phyloP scores from a whole-genome alignment of 2,797 vertebrate species.

The Parauchenoglanis punctatus region DNA sequence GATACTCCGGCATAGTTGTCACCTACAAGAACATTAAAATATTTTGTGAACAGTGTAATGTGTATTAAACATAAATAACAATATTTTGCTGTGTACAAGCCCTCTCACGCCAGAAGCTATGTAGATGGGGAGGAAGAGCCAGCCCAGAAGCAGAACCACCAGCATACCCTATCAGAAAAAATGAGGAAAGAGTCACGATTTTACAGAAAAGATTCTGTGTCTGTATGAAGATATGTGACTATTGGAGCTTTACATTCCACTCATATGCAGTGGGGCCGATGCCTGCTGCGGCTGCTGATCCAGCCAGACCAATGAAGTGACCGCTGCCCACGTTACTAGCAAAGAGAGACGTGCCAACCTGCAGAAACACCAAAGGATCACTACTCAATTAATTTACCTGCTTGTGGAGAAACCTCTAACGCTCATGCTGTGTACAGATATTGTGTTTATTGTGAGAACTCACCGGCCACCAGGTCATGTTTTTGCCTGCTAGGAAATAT shows the following conservation, averaged over 20 bases:
- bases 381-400: background rate
- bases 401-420: background rate
- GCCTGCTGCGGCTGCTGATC: constrained; percentile 89
- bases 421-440: background rate
- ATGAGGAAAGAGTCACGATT: background rate
- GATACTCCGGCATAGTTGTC: constrained; percentile 95
- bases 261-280: constrained; percentile 88
- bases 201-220: background rate
- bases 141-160: constrained; percentile 87
- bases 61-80: background rate
- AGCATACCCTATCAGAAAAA: constrained; percentile 82
- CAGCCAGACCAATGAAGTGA: constrained; percentile 94
- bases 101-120: constrained; percentile 86
- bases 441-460: constrained; percentile 59
- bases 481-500: constrained; percentile 94
- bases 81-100: background rate
- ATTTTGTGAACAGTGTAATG: background rate
- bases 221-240: background rate
- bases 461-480: constrained; percentile 98
- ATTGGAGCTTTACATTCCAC: constrained; percentile 81
- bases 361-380: constrained; percentile 32
- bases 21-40: constrained; percentile 74
- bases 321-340: constrained; percentile 97
- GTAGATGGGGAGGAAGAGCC: constrained; percentile 96
- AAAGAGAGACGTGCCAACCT: constrained; percentile 96